These are phyloP conservation scores for Globicephala melas DNA, from an alignment of 2,113 vertebrate genomes.

Conservation along the genomic window DNA sequence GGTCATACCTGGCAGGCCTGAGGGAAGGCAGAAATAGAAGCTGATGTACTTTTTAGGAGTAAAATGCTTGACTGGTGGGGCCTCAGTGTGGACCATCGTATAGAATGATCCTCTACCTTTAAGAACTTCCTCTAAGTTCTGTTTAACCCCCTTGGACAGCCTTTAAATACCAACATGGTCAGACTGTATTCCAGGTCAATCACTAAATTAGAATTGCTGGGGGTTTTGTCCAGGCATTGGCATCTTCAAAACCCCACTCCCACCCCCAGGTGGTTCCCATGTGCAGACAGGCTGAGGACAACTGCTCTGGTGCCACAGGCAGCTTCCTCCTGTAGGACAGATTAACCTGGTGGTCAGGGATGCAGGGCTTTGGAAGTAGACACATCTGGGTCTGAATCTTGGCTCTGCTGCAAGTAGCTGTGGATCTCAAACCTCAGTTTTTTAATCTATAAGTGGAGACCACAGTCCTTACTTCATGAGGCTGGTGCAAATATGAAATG, in stretches of 20 bases:
- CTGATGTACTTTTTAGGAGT: neutral
- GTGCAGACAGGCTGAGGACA: neutral
- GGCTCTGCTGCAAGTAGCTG: neutral
- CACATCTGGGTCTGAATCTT: neutral
- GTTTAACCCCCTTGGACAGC: neutral
- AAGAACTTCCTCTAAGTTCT: neutral
- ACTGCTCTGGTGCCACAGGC: accelerated
- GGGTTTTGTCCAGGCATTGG: neutral
- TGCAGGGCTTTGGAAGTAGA: neutral
- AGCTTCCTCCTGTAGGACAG: neutral
- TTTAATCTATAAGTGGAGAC: neutral
- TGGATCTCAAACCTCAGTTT: neutral
- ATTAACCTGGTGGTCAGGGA: neutral
- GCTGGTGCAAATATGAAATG: neutral
- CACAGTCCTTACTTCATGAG: neutral
- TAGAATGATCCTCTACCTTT: neutral
- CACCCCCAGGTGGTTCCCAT: neutral
- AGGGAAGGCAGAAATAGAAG: neutral
- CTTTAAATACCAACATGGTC: neutral
- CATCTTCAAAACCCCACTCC: neutral
- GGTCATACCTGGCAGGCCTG: neutral
- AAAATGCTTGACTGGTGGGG: neutral
- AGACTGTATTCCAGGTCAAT: neutral
- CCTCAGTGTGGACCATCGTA: neutral
- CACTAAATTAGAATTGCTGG: neutral